Conservation (phyloP, 2,797 vertebrate genomes). For the Erithacus rubecula region DNA sequence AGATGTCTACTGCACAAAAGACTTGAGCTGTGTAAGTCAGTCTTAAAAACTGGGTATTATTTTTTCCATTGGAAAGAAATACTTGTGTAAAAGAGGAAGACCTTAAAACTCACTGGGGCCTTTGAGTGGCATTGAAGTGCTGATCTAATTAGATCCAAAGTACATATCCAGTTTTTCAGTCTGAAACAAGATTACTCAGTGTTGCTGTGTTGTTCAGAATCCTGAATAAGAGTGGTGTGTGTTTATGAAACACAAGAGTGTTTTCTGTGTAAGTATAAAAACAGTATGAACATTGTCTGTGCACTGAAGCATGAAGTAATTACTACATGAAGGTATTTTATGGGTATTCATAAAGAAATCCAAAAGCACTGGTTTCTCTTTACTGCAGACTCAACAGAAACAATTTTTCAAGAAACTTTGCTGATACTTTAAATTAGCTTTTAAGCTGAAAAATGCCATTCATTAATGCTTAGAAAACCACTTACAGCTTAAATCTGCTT, state of each 20-base stretch:
- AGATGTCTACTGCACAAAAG: not conserved
- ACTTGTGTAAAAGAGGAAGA: not conserved
- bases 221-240: not conserved
- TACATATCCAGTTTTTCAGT: not conserved
- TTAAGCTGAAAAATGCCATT: not conserved
- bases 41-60: not conserved
- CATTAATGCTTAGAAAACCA: not conserved
- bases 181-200: not conserved
- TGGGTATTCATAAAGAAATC: not conserved
- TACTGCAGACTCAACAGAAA: not conserved
- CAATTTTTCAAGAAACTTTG: not conserved
- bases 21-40: not conserved
- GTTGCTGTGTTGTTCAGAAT: not conserved
- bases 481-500: not conserved
- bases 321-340: not conserved
- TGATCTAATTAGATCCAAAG: not conserved
- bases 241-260: not conserved
- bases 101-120: not conserved
- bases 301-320: not conserved
- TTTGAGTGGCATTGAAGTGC: not conserved
- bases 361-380: not conserved
- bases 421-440: not conserved
- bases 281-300: not conserved
- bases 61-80: not conserved
- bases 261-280: not conserved